Percentiles rank a stretch among this genome's conserved stretches.
Conservation (phyloP, 2,888 invertebrate genomes). For the Temnothorax unifasciatus region DNA sequence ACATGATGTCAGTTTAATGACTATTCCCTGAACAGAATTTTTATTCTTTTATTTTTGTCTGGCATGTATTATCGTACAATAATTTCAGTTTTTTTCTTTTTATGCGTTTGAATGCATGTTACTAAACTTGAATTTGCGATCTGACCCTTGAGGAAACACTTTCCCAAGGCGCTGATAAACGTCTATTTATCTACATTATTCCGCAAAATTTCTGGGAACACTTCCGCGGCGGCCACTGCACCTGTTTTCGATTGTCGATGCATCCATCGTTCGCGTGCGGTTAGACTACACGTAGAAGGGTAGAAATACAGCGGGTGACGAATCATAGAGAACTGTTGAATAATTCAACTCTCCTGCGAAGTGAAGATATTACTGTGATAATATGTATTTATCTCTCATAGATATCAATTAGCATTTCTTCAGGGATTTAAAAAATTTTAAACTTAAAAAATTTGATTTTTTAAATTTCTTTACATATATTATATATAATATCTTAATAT, state of each 20-base stretch:
- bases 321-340: background rate
- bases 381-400: background rate
- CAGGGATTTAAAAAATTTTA: background rate
- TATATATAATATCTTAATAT: background rate
- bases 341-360: background rate
- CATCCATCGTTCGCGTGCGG: background rate
- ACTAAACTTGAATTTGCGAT: slow-evolving; percentile 1
- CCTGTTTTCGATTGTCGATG: slow-evolving; percentile 58
- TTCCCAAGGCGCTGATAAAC: background rate
- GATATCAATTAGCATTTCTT: slow-evolving; percentile 7
- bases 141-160: background rate
- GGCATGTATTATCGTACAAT: background rate
- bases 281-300: background rate
- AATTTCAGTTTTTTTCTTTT: background rate
- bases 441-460: background rate
- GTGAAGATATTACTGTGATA: background rate
- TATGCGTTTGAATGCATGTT: background rate
- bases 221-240: slow-evolving; percentile 51
- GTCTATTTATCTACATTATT: background rate
- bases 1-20: slow-evolving; percentile 5
- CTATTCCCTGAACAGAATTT: background rate
- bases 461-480: background rate
- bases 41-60: background rate
- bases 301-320: background rate
- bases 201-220: slow-evolving; percentile 54